Base-by-base conservation (phyloP, 53 echinoderm and acorn worm species). In the Pentamera pediparva region DNA sequence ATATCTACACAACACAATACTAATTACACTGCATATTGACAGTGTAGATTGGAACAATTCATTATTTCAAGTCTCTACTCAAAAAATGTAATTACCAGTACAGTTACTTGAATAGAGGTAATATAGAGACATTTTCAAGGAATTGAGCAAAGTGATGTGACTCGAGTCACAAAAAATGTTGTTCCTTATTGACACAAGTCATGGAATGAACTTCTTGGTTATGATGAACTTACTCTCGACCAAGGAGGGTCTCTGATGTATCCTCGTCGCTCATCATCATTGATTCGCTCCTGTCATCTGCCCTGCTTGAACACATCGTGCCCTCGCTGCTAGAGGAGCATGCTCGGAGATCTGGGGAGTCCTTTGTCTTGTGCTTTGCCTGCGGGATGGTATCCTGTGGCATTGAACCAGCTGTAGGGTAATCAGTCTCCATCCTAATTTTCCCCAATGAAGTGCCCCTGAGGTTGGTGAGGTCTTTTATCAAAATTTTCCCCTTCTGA, bases 301-400 rank as follows among this genome's bases (percentile, higher is more conserved):
- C 35, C 73, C 69, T 69, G 40, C 75, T 58, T 4, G 81, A 60
- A 41, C 70, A 70, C 20, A 76, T 91, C 35, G 92, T 88, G 6
- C 88, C 92, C 84, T 92, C 92, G 39, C 85, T 85, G 43, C 92
- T 86, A 4, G 92, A 92, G 24, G 83, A 83, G 47, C 59, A 58
- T 41, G 77, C 77, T 32, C 77, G 48, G 6, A 54, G 54, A 33
- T 54, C 73, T n/a, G 70, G n/a, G n/a, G n/a, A n/a, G n/a, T n/a
- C n/a, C n/a, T n/a, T n/a, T n/a, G n/a, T n/a, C n/a, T n/a, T n/a
- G n/a, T n/a, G n/a, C n/a, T n/a, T n/a, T n/a, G n/a, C n/a, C n/a
- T n/a, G n/a, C n/a, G n/a, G n/a, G n/a, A n/a, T n/a, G n/a, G n/a
- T n/a, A n/a, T n/a, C n/a, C n/a, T n/a, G n/a, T n/a, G n/a, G n/a